Evolutionary conservation across 2,797 vertebrate species (phyloP), one percentile per base, ranked within the genome.

Genomic region (Poecilia gillii): DNA sequence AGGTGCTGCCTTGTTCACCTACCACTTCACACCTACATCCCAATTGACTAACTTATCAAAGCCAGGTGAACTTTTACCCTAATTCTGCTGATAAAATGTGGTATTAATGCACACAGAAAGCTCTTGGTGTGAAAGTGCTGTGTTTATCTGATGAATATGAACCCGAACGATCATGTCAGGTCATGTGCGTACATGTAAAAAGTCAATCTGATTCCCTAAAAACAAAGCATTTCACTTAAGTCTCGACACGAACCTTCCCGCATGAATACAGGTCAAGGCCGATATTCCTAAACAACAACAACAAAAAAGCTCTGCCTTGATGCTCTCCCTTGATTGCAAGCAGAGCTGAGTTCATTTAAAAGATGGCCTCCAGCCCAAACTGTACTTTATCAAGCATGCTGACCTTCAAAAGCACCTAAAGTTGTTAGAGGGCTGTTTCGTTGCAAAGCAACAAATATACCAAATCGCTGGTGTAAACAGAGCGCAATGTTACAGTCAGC

Each of bases 361-460:
- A 83, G 74, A 71, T 86, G 84, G 83, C 82, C 87, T 83, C 73
- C 59, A 90, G 87, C 85, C 85, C 81, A 80, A 83, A 79, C 82
- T 86, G 87, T 80, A 86, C 85, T 90, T 89, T 80, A 85, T 85
- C 88, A 73, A 81, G 33, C 74, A 75, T 59, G 20, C 33, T 91
- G 89, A 90, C 90, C 87, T 92, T 91, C 82, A 80, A 16, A 71
- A 87, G 51, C 31, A 41, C 71, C 73, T 83, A 73, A 20, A 74
- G 36, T 28, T 76, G 79, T 75, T 89, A 83, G 64, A n/a, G 25
- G 53, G 53, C 25, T n/a, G 53, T 57, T 79, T 86, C 25, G 16
- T 33, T 12, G 39, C 39, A 43, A 70, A 76, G 79, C 55, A 68
- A 53, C 41, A 43, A 79, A 73, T 68, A 28, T 72, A 71, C 28